These are phyloP conservation scores for Dendrolimus houi DNA, from an alignment of 2,888 invertebrate genomes.

Conservation along the genomic window DNA sequence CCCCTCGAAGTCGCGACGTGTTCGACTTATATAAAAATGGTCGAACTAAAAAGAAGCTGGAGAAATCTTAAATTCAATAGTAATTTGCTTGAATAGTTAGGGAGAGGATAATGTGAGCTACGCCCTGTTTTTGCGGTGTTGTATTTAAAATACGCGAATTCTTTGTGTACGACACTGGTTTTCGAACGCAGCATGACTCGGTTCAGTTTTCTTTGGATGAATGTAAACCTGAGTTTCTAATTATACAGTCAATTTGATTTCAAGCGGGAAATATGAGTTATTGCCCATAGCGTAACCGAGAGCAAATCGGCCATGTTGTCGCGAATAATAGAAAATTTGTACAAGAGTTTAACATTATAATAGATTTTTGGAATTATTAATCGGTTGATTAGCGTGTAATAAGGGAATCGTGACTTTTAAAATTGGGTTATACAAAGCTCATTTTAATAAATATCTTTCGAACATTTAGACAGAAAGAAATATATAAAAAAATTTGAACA, in stretches of 20 bases:
- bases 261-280: slow-evolving; percentile 65
- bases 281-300: slow-evolving; percentile 56
- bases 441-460: too few species aligned
- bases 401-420: slow-evolving; percentile 1
- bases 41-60: slow-evolving; percentile 54
- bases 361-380: slow-evolving; percentile 33
- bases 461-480: too few species aligned
- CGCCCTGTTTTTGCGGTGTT: slow-evolving; percentile 72
- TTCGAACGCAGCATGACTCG: slow-evolving; percentile 62
- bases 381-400: slow-evolving; percentile 41
- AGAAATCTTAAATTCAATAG: slow-evolving; percentile 72
- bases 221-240: slow-evolving; percentile 56
- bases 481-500: too few species aligned
- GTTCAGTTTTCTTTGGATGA: slow-evolving; percentile 43
- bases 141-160: slow-evolving; percentile 65
- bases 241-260: slow-evolving; percentile 73
- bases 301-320: slow-evolving; percentile 57
- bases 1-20: slow-evolving; percentile 34
- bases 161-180: slow-evolving; percentile 68
- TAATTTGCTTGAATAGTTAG: slow-evolving; percentile 64
- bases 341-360: slow-evolving; percentile 48
- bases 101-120: slow-evolving; percentile 57
- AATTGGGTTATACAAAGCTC: too few species aligned
- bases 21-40: slow-evolving; percentile 27
- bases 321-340: slow-evolving; percentile 21